Evolutionary conservation across 2,888 invertebrate species (phyloP).

Genomic region (Trimorus sp.): DNA sequence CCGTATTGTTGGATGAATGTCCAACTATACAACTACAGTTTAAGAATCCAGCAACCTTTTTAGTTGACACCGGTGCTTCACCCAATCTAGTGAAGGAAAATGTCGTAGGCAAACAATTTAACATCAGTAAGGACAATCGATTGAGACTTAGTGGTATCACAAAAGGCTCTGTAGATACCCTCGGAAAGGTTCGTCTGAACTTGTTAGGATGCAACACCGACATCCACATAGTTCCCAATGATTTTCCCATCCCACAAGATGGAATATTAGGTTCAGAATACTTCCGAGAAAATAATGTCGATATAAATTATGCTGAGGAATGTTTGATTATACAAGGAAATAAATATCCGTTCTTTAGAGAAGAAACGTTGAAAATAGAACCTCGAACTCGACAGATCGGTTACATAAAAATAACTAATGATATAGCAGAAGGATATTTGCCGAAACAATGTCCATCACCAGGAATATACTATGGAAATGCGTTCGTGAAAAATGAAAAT

Average conservation of each 20-base stretch:
- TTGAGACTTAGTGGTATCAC: no score
- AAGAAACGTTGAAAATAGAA: background rate
- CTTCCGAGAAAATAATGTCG: no score
- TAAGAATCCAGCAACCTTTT: slow-evolving; percentile 10
- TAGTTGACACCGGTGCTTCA: slow-evolving; percentile 5
- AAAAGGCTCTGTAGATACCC: no score
- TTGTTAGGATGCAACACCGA: no score
- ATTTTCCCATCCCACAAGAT: no score
- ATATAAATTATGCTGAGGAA: background rate
- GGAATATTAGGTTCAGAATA: no score
- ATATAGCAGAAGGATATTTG: slow-evolving; percentile 15
- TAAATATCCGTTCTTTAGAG: background rate
- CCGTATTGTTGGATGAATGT: background rate
- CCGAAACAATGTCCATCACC: background rate
- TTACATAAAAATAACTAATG: slow-evolving; percentile 2
- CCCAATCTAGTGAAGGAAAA: no score
- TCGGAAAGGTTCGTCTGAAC: no score
- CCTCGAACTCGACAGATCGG: slow-evolving; percentile 15
- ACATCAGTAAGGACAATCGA: no score
- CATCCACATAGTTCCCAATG: no score
- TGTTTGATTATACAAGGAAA: background rate
- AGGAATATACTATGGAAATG: slow-evolving; percentile 19
- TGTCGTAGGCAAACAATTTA: no score
- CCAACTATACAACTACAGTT: background rate
- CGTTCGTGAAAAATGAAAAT: slow-evolving; percentile 1